phyloP scores from a whole-genome alignment of 2,113 vertebrate genomes.

The Riparia riparia region DNA sequence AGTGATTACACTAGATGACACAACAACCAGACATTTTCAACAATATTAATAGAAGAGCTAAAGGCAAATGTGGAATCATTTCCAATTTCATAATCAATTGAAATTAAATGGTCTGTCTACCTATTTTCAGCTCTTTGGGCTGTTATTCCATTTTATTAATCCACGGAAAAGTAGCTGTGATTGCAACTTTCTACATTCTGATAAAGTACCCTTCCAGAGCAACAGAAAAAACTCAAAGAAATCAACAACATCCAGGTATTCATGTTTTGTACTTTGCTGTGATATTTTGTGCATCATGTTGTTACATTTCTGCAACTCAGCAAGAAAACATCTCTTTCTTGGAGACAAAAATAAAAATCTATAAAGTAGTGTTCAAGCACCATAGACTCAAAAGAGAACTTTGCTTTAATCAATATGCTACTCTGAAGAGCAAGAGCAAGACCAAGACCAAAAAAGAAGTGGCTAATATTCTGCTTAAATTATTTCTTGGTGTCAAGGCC shows the following conservation, averaged over 20 bases:
- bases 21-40: neutral
- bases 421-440: neutral
- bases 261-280: constrained; percentile 1
- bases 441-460: neutral
- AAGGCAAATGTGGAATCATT: neutral
- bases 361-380: neutral
- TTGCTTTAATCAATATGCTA: neutral
- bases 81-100: constrained; percentile 35
- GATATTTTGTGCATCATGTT: neutral
- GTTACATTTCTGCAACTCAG: constrained; percentile 18
- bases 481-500: neutral
- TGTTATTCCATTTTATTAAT: constrained; percentile 1
- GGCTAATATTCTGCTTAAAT: neutral
- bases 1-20: neutral
- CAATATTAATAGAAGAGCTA: neutral
- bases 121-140: neutral
- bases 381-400: neutral
- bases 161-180: neutral
- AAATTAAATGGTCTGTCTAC: constrained; percentile 27
- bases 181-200: neutral
- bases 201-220: neutral
- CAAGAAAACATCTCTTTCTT: constrained; percentile 17
- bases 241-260: neutral
- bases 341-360: neutral
- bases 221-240: neutral